phyloP scores from a whole-genome alignment of 2,797 vertebrate genomes.

The Gymnothorax reevesii region DNA sequence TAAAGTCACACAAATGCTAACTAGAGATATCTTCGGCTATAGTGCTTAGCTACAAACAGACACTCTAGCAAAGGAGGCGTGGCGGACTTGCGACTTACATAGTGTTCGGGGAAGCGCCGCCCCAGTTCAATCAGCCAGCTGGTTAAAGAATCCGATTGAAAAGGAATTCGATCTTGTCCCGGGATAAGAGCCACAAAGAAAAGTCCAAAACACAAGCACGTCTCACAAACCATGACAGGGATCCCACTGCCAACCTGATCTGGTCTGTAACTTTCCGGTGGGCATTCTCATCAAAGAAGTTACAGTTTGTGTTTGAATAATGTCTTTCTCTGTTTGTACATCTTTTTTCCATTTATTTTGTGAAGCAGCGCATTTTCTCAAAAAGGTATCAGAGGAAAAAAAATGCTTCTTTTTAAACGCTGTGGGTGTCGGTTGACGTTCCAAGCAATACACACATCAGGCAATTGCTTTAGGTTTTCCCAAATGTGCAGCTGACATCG shows the following conservation, averaged over 20 bases:
- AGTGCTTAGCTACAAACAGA: too few relatives aligned
- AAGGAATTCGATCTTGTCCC: too few relatives aligned
- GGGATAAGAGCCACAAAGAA: too few relatives aligned
- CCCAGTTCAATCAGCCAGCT: too few relatives aligned
- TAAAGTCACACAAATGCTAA: too few relatives aligned
- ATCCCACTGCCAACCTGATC: background rate
- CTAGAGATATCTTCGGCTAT: too few relatives aligned
- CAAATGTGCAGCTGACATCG: background rate
- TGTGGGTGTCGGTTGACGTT: background rate
- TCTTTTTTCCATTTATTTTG: background rate
- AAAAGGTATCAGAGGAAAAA: background rate
- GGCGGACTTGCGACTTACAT: too few relatives aligned
- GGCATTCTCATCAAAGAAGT: background rate
- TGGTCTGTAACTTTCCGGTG: background rate
- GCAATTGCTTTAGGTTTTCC: background rate
- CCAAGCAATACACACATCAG: background rate
- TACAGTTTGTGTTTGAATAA: background rate
- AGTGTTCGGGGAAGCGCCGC: too few relatives aligned
- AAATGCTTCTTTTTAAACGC: background rate
- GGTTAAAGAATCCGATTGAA: too few relatives aligned
- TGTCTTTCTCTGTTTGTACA: background rate
- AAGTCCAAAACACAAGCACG: too few relatives aligned
- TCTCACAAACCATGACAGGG: too few relatives aligned
- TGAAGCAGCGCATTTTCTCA: background rate
- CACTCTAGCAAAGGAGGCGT: too few relatives aligned